Evolutionary conservation across 1,140 invertebrate species (phyloP), one percentile per base, ranked within the genome.

Genomic region (Theocolax elegans): DNA sequence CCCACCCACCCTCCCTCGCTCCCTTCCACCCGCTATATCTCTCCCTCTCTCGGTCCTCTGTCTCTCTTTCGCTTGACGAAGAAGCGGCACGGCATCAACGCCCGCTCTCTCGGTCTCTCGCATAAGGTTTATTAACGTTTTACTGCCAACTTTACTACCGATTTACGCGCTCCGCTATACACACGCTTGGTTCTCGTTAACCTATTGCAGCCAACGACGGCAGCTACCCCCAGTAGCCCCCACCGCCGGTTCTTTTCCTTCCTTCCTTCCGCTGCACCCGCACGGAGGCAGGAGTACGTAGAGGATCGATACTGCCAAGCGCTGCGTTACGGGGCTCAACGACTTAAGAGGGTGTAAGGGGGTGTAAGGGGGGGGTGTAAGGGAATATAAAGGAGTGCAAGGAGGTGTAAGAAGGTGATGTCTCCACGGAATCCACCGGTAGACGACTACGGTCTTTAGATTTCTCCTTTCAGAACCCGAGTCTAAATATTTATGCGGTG

Each of bases 111-210:
- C 6, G 19, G n/a, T 54, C 48, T 25, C 48, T 65, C 40, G 58
- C 49, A 54, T 44, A 67, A 67, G 72, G 68, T 76, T 77, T 77
- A 77, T 77, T 77, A 75, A 76, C 72, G 67, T 77, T 77, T 77
- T 76, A 76, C 76, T 75, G 60, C 63, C 72, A 68, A 76, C 66
- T 76, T 75, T 77, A 77, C 72, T 75, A 71, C 74, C 74, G 74
- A 77, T 75, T 77, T 75, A 77, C 76, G 73, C 74, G 63, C 58
- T 63, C 62, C 23, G 48, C 53, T 71, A 67, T 65, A 59, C 46
- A 65, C n/a, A 44, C 62, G 21, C 49, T 42, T 10, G 13, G 64
- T 58, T 66, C 64, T 67, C 64, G 64, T 67, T 67, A 67, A 56
- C 51, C 64, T 67, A 67, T 67, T 58, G 64, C 64, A 67, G 64